Conservation (phyloP, 1,140 invertebrate species). For the Macrotrachela quadricornifera region DNA sequence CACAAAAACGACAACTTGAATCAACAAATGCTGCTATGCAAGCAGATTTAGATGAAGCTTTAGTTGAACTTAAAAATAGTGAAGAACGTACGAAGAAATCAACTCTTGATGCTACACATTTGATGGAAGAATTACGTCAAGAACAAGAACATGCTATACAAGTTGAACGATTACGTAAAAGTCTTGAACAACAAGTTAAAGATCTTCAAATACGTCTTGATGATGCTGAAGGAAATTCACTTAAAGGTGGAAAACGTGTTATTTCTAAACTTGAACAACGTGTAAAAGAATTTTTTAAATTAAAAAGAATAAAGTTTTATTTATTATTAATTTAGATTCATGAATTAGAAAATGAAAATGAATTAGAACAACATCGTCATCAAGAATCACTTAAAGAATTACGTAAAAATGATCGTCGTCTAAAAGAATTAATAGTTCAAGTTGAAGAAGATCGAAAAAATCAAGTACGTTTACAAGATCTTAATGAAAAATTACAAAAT, state of each 20-base stretch:
- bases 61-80: constrained; percentile 65
- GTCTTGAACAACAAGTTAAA: constrained; percentile 86
- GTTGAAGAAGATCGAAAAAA: constrained; percentile 90
- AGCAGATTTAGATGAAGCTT: constrained; percentile 31
- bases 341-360: constrained; percentile 85
- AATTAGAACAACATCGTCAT: constrained; percentile 88
- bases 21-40: constrained; percentile 84
- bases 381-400: constrained; percentile 41
- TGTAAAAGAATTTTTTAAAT: constrained; percentile 14
- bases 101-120: constrained; percentile 76
- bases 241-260: constrained; percentile 82
- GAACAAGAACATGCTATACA: constrained; percentile 60
- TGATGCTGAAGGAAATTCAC: constrained; percentile 79
- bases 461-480: constrained; percentile 86
- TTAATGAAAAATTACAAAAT: constrained; percentile 92
- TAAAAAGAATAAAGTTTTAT: neutral
- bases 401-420: constrained; percentile 53
- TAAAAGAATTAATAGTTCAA: constrained; percentile 59
- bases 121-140: constrained; percentile 87
- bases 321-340: constrained; percentile 15
- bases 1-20: constrained; percentile 93
- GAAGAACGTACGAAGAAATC: constrained; percentile 72
- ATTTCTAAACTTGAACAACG: constrained; percentile 38
- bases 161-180: constrained; percentile 91
- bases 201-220: constrained; percentile 85